phyloP scores from a whole-genome alignment of 1,140 invertebrate species.

The Teleopsis dalmanni region DNA sequence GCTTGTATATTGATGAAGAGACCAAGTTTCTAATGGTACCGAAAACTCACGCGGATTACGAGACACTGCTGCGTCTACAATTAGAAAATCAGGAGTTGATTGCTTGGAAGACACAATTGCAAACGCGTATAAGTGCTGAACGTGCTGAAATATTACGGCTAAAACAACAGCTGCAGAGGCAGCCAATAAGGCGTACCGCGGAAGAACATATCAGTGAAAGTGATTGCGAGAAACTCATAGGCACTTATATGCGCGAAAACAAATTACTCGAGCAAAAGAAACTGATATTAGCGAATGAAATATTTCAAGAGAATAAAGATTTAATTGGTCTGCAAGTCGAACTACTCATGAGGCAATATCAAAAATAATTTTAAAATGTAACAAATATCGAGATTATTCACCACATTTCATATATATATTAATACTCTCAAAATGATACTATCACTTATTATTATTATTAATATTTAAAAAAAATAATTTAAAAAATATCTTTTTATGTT shows the following conservation, averaged over 20 bases:
- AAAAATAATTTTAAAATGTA: no score
- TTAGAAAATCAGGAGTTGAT: slow-evolving; percentile 60
- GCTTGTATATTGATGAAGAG: slow-evolving; percentile 46
- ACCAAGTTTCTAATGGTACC: slow-evolving; percentile 31
- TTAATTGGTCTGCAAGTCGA: slow-evolving; percentile 61
- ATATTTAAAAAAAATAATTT: no score
- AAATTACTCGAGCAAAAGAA: slow-evolving; percentile 60
- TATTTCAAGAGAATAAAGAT: slow-evolving; percentile 58
- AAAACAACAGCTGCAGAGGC: slow-evolving; percentile 43
- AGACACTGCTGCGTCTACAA: slow-evolving; percentile 53
- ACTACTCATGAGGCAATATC: slow-evolving; percentile 28
- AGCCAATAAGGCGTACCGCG: slow-evolving; percentile 13
- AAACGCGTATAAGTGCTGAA: slow-evolving; percentile 57
- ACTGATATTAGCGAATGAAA: slow-evolving; percentile 53
- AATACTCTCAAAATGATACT: background rate
- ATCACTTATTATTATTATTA: background rate
- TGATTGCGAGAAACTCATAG: slow-evolving; percentile 46
- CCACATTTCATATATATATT: background rate
- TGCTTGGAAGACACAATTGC: slow-evolving; percentile 56
- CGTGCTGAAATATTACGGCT: slow-evolving; percentile 59
- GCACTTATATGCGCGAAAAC: slow-evolving; percentile 53
- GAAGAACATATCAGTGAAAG: slow-evolving; percentile 40
- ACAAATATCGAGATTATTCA: no score
- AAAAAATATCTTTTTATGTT: no score
- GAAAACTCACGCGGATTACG: slow-evolving; percentile 45